Percentiles rank a stretch among this genome's conserved stretches.
Evolutionary conservation across 2,797 vertebrate genomes (phyloP).

Genomic region (Pipistrellus pipistrellus): DNA sequence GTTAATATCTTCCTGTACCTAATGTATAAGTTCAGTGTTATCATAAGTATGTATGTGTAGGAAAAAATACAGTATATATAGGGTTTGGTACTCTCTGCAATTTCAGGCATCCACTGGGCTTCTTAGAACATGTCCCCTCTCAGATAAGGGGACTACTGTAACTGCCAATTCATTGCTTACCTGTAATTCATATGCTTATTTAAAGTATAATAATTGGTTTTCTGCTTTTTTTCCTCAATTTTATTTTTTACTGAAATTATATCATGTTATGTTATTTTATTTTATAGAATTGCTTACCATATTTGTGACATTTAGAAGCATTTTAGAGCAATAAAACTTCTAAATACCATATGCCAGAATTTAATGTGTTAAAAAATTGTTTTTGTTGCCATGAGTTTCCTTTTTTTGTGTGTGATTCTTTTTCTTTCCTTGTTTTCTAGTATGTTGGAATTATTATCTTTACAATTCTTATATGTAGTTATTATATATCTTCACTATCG

Average conservation of each 20-base stretch:
- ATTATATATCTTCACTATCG: not conserved
- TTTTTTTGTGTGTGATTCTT: not conserved
- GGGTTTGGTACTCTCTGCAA: not conserved
- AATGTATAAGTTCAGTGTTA: not conserved
- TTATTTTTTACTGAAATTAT: slow-evolving; percentile 62
- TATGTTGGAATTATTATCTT: not conserved
- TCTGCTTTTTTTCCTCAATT: slow-evolving; percentile 9
- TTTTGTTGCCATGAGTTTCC: not conserved
- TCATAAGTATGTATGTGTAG: not conserved
- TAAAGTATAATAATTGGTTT: slow-evolving; percentile 7
- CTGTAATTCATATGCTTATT: not conserved
- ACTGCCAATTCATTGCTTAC: not conserved
- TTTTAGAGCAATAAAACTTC: not conserved
- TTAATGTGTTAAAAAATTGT: not conserved
- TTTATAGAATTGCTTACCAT: slow-evolving; percentile 47
- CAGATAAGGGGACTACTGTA: not conserved
- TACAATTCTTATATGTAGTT: not conserved
- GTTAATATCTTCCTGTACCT: not conserved
- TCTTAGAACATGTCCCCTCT: not conserved
- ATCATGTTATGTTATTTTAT: not conserved
- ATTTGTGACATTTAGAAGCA: slow-evolving; percentile 19
- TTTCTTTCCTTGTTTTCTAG: not conserved
- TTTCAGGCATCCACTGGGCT: not conserved
- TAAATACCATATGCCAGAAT: not conserved
- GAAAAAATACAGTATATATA: not conserved